A percentile compares a stretch with the other conserved stretches of the same genome.
phyloP scores from a whole-genome alignment of 2,888 invertebrate genomes.

The Agrotis ipsilon region DNA sequence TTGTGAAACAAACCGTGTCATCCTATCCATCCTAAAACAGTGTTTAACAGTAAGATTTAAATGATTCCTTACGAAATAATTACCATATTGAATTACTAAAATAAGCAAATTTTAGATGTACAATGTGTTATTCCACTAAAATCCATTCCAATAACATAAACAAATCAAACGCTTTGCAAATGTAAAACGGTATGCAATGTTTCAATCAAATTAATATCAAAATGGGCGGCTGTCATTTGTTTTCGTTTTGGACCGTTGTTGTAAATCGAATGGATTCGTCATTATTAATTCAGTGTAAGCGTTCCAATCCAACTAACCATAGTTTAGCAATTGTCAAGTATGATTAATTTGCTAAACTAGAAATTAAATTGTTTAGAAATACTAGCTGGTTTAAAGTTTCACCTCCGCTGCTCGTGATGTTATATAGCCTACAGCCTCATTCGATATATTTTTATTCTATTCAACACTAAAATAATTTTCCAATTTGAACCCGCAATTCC shows the following conservation, averaged over 20 bases:
- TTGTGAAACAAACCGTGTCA: too few species aligned
- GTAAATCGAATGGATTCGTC: neutral
- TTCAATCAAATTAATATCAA: constrained; percentile 10
- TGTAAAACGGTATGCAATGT: neutral
- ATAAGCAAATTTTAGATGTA: too few species aligned
- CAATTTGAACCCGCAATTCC: too few species aligned
- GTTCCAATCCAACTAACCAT: neutral
- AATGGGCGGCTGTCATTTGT: constrained; percentile 3
- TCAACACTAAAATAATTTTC: too few species aligned
- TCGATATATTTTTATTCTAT: too few species aligned
- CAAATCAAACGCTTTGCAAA: neutral
- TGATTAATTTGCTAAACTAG: neutral
- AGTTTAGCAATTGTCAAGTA: neutral
- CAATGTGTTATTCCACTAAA: neutral
- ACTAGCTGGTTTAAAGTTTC: too few species aligned
- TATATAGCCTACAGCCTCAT: too few species aligned
- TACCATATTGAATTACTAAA: too few species aligned
- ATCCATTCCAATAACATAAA: neutral
- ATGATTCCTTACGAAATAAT: too few species aligned
- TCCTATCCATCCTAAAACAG: too few species aligned
- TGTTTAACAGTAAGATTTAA: too few species aligned
- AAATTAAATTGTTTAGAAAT: constrained; percentile 3
- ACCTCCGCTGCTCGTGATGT: too few species aligned
- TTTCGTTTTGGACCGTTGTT: neutral
- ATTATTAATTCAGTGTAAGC: constrained; percentile 3